Evolutionary conservation across 2,113 vertebrate species (phyloP), one percentile per base, ranked within the genome.

Genomic region (Mesitornis unicolor): DNA sequence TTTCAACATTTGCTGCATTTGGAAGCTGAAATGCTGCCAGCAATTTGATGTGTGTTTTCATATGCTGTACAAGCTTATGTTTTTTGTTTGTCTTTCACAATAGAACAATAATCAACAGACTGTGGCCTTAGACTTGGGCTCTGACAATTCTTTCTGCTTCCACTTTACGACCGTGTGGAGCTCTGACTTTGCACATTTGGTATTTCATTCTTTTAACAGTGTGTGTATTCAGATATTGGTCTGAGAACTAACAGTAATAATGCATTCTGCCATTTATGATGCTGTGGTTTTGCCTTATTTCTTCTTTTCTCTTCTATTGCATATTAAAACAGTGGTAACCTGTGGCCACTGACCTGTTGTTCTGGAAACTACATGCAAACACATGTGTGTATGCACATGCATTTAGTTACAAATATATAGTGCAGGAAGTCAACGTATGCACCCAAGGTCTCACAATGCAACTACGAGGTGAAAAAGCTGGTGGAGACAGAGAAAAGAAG

Each of bases 51-150:
- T 65, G 53, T 97, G 90, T 96, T 96, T 97, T 95, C 79, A 71
- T 85, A 78, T 56, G 90, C 82, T 80, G 45, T 67, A 78, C 47
- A 74, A 84, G 85, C 71, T 86, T 81, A 63, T 51, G 57, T 81
- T 95, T 90, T n/a, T 92, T 90, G 82, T 96, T 96, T 94, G 50
- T 85, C 93, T 96, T 91, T 90, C 87, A 91, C 75, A 94, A 84
- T 74, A 93, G 90, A 94, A 93, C 38, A 90, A 88, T 91, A 94
- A 94, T 88, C 95, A 97, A 96, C 90, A 94, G 71, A 67, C 42
- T 90, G 56, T 75, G 93, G 93, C 93, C 90, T 96, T 92, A 84
- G 85, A 75, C 56, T 84, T 4, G 7, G 67, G 19, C 57, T 81
- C 84, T 78, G 73, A 91, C 51, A 84, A 90, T 92, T 90, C 68